These are phyloP conservation scores for Heliconius hewitsoni DNA, from an alignment of 1,140 invertebrate species.

Conservation along the genomic window DNA sequence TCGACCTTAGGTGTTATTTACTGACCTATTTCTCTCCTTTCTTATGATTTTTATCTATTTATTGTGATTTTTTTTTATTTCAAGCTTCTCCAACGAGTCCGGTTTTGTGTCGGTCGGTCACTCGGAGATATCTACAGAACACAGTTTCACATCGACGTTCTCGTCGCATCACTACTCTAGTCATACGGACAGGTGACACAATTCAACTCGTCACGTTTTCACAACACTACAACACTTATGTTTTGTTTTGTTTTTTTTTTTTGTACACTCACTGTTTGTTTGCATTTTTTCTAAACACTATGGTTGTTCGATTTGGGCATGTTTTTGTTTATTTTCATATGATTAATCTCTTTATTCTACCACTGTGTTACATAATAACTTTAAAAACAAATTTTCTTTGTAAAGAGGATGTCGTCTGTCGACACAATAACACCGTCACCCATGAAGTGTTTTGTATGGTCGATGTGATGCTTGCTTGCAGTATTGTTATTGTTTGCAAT, in stretches of 20 bases:
- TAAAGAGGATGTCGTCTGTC: background rate
- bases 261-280: conserved; percentile 44
- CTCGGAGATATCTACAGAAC: conserved; percentile 69
- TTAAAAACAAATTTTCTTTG: background rate
- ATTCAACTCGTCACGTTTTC: conserved; percentile 19
- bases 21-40: conserved; percentile 7
- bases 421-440: conserved; percentile 20
- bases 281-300: conserved; percentile 28
- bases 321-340: background rate
- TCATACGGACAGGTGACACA: conserved; percentile 70
- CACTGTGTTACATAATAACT: background rate
- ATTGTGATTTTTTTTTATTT: conserved; percentile 37
- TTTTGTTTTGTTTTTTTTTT: conserved; percentile 38
- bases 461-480: conserved; percentile 64
- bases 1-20: conserved; percentile 18
- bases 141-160: conserved; percentile 71
- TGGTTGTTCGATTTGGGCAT: conserved; percentile 21
- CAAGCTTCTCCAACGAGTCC: conserved; percentile 82
- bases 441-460: conserved; percentile 28
- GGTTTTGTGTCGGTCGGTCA: conserved; percentile 88
- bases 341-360: background rate
- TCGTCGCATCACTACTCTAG: conserved; percentile 74
- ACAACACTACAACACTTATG: background rate
- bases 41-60: conserved; percentile 18
- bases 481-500: conserved; percentile 79